These are phyloP conservation scores for Poecilia gillii DNA, from an alignment of 2,797 vertebrate species.

Conservation along the genomic window DNA sequence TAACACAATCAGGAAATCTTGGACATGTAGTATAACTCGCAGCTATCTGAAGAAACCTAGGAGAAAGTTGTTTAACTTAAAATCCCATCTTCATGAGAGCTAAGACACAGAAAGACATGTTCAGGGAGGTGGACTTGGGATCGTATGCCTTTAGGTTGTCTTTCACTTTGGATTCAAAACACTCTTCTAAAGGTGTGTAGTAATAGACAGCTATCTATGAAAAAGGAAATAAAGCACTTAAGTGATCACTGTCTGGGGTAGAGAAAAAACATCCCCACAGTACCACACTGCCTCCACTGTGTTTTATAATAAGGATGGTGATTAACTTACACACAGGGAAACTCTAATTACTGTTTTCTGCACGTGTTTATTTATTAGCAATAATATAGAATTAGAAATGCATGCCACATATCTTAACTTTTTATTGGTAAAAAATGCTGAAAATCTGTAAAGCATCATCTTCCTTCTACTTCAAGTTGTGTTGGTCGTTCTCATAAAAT, in stretches of 20 bases:
- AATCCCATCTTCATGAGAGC: not conserved
- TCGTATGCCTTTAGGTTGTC: not conserved
- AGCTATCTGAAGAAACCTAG: constrained; percentile 18
- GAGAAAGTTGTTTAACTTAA: constrained; percentile 5
- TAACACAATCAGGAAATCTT: constrained; percentile 74
- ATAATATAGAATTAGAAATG: not conserved
- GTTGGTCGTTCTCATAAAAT: not conserved
- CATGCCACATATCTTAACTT: not conserved
- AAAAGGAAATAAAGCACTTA: not conserved
- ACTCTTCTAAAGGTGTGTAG: not conserved
- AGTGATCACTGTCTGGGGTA: no score
- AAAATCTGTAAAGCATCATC: not conserved
- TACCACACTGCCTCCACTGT: not conserved
- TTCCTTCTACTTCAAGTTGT: not conserved
- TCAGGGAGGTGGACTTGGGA: not conserved
- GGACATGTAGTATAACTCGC: constrained; percentile 30
- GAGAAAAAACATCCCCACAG: not conserved
- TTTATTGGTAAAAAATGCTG: not conserved
- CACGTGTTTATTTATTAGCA: not conserved
- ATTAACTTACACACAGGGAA: not conserved
- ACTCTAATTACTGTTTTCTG: not conserved
- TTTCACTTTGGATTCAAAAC: not conserved
- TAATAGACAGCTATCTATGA: not conserved
- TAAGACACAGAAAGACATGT: not conserved
- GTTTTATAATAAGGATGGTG: not conserved